Evolutionary conservation across 2,888 invertebrate species (phyloP), one percentile per base, ranked within the genome.

Genomic region (Stramonita haemastoma): DNA sequence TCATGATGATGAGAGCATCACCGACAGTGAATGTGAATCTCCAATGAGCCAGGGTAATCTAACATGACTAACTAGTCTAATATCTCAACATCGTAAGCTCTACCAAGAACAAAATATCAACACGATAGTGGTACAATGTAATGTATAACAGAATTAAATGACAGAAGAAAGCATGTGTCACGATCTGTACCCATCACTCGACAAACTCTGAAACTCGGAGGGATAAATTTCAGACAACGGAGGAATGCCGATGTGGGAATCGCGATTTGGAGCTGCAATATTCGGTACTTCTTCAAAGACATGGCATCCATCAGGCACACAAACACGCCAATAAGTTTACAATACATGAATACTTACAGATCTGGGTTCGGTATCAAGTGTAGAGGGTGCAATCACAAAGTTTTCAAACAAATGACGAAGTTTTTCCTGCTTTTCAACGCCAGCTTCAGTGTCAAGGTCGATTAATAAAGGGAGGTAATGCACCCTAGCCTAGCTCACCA

Each of bases 391-490:
- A 87, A 87, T 73, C 73, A 87, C 60, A 60, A 87, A 87, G 87
- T 87, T 87, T 87, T 73, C 36, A 87, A 87, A 87, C 87, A 87
- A 84, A 87, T 84, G 81, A 79, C 66, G 29, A 87, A 90, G 90
- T 89, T 89, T 89, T 89, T 85, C 89, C 85, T 73, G 73, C 70
- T 89, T 83, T 70, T 81, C 84, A 89, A 84, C 73, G 89, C 89
- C 84, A 66, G 89, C n/a, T n/a, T n/a, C 56, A 56, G 83, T 83
- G 89, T 89, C 89, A 89, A 89, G 89, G 89, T 85, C 85, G 89
- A 77, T 57, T 57, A 32, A 11, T 8, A 22, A 90, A 60, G 87
- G 90, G 86, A 77, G 17, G 70, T 79, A 60, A 88, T 57, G 36
- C 85, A 60, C 60, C n/a, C n/a, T n/a, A n/a, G n/a, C 34, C 19